A percentile compares a stretch with the other conserved stretches of the same genome.
These are phyloP conservation scores for Rhodophaea formosa DNA, from an alignment of 2,888 invertebrate species.

Conservation along the genomic window DNA sequence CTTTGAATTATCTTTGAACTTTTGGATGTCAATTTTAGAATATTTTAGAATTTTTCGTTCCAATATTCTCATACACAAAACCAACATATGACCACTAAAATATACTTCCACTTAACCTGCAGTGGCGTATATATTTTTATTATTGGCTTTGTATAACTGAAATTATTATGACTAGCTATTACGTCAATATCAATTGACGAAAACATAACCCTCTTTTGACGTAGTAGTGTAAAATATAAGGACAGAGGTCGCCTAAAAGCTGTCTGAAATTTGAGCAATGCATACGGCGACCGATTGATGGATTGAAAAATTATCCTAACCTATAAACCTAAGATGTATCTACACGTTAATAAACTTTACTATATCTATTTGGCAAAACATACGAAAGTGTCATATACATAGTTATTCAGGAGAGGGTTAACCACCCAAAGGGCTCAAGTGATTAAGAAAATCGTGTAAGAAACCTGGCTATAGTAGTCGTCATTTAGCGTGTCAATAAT, in stretches of 20 bases:
- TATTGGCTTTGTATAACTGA: not conserved
- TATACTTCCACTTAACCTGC: not conserved
- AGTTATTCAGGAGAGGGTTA: not conserved
- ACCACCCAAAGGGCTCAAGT: not conserved
- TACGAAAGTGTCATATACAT: not conserved
- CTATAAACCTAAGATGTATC: conserved; percentile 12
- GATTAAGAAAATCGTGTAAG: too few relatives aligned
- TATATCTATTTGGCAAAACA: conserved; percentile 10
- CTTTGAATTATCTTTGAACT: conserved; percentile 5
- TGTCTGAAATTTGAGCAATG: conserved; percentile 5
- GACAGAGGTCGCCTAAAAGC: not conserved
- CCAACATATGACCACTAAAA: too few relatives aligned
- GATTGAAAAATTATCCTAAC: not conserved
- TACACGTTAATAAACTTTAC: not conserved
- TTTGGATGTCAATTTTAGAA: not conserved
- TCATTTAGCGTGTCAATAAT: too few relatives aligned
- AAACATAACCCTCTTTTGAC: not conserved
- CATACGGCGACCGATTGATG: not conserved
- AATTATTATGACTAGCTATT: conserved; percentile 7
- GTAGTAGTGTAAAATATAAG: not conserved
- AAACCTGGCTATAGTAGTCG: too few relatives aligned
- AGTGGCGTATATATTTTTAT: not conserved
- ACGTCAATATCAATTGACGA: conserved; percentile 6
- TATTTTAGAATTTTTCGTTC: not conserved
- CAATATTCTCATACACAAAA: not conserved